Conservation (phyloP, 2,113 vertebrate genomes). For the Trogon melanurus region DNA sequence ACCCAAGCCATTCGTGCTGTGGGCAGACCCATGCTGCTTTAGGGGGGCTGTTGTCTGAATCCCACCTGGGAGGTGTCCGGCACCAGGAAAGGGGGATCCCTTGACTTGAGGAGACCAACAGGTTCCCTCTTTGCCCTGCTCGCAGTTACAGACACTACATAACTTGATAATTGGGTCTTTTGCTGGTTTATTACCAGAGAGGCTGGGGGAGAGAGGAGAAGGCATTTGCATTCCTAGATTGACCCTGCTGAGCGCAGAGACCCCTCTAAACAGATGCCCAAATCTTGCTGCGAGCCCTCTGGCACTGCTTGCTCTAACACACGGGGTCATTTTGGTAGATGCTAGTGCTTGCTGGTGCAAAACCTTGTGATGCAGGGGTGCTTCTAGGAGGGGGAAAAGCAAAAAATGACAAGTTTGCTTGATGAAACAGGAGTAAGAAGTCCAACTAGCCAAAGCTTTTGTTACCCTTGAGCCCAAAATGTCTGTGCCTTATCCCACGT, state of each 20-base stretch:
- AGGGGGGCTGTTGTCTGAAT: background rate
- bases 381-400: background rate
- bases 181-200: background rate
- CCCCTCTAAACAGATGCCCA: background rate
- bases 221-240: fast-evolving
- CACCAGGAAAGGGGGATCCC: background rate
- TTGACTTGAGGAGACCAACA: background rate
- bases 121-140: background rate
- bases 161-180: background rate
- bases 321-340: background rate
- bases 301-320: background rate
- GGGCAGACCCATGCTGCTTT: background rate
- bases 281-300: background rate
- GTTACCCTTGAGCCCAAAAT: background rate
- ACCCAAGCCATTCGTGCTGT: background rate
- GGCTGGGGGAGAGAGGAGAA: too few relatives aligned
- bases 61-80: background rate
- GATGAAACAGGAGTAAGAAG: background rate
- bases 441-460: background rate
- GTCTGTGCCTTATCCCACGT: fast-evolving
- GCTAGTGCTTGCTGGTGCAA: background rate
- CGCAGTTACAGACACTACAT: background rate
- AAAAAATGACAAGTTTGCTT: background rate
- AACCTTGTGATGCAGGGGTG: background rate
- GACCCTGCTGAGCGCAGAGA: background rate